Evolutionary conservation across 2,113 vertebrate genomes (phyloP).

Genomic region (Halcyon malimbica): DNA sequence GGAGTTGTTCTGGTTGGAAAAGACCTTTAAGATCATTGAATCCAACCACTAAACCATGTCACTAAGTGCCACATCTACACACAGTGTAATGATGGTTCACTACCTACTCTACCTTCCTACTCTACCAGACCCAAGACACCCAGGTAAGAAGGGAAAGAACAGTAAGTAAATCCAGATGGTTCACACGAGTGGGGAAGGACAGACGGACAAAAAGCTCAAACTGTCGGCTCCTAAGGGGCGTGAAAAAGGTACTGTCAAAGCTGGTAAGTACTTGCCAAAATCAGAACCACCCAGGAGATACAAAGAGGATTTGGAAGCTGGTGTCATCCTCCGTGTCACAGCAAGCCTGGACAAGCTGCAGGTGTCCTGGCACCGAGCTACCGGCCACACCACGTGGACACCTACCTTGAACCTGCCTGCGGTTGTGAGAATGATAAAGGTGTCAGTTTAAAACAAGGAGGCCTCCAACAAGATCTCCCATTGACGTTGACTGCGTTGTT

Average conservation of each 20-base stretch:
- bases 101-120: too few species aligned
- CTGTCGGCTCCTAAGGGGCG: background rate
- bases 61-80: background rate
- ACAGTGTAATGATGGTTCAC: too few species aligned
- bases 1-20: background rate
- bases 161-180: background rate
- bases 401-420: background rate
- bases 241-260: background rate
- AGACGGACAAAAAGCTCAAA: background rate
- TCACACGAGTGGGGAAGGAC: background rate
- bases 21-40: background rate
- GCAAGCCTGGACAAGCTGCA: background rate
- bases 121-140: background rate
- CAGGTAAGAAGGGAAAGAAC: background rate
- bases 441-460: background rate
- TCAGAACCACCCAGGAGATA: background rate
- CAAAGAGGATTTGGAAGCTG: background rate
- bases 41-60: too few species aligned
- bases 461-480: background rate
- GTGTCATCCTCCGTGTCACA: background rate
- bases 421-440: background rate
- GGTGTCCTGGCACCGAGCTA: background rate
- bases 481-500: background rate
- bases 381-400: background rate
- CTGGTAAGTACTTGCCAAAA: background rate